Evolutionary conservation across 2,797 vertebrate genomes (phyloP), one percentile per base, ranked within the genome.

Genomic region (Diglossa cyanea): DNA sequence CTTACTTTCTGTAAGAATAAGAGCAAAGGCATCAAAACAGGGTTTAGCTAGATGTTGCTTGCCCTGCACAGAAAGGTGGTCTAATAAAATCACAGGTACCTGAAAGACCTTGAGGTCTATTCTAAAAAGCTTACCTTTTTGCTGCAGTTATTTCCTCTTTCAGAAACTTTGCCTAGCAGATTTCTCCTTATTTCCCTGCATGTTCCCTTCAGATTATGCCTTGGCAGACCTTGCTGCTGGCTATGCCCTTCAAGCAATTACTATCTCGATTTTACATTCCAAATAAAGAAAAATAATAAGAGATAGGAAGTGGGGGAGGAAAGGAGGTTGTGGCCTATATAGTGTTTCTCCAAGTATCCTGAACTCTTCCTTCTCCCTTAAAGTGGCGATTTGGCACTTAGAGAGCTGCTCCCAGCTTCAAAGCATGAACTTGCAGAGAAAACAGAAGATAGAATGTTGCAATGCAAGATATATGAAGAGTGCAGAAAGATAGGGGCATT

Each of bases 241-340:
- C 31, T 88, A 5, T 50, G 42, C 5, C 4, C 10, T 16, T 26
- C 33, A 35, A 33, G 11, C 13, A 44, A 15, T 45, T 65, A 31
- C 9, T 47, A 9, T 24, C 62, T 77, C 0, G 0, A 48, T 70
- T 39, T 72, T 75, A 63, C 84, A 33, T 16, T 79, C 35, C 55
- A 75, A 68, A 28, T 8, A 48, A 44, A 57, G 23, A 23, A 82
- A 61, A 75, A 55, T 25, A 60, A 16, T 10, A 8, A 31, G 17
- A 13, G 4, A 7, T 20, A 8, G 7, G 2, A 25, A 8, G 9
- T 6, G 3, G 5, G 6, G 1, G 6, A 7, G 3, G 20, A n/a
- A 80, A 39, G 20, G 12, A 12, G 4, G 3, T 28, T 66, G 21
- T 50, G 55, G 3, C 2, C 60, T 84, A 85, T 60, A 3, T 3